These are phyloP conservation scores for Bovichtus diacanthus DNA, from an alignment of 2,797 vertebrate species.

Conservation along the genomic window DNA sequence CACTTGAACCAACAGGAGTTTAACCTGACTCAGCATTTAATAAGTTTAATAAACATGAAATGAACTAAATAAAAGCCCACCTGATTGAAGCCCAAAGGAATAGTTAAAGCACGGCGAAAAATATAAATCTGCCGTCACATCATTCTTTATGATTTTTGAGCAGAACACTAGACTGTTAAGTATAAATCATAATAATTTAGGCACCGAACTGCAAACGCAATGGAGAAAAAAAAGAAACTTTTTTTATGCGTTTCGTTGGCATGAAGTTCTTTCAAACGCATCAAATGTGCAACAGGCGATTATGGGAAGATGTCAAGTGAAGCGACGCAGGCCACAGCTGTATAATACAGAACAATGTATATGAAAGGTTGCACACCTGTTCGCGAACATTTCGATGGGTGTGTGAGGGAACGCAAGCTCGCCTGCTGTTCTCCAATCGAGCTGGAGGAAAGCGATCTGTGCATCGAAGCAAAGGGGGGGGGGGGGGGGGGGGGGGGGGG, in stretches of 20 bases:
- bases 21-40: slow-evolving; percentile 18
- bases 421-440: slow-evolving; percentile 68
- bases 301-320: slow-evolving; percentile 12
- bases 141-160: neutral
- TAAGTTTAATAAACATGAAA: neutral
- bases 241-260: neutral
- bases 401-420: slow-evolving; percentile 59
- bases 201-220: neutral
- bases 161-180: neutral
- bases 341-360: slow-evolving; percentile 48
- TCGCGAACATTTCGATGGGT: slow-evolving; percentile 48
- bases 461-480: slow-evolving; percentile 65
- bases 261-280: neutral
- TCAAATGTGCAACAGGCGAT: neutral
- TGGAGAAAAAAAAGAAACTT: too few relatives aligned
- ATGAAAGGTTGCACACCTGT: slow-evolving; percentile 45
- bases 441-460: slow-evolving; percentile 69
- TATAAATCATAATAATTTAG: neutral
- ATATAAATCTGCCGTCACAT: too few relatives aligned
- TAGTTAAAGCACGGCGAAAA: neutral
- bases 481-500: too few relatives aligned
- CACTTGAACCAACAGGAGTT: neutral
- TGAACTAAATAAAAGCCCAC: neutral
- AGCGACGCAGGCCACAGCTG: slow-evolving; percentile 54
- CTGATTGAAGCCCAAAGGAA: neutral